Conservation (phyloP, 2,113 vertebrate genomes). For the Trematocara nigrifrons region DNA sequence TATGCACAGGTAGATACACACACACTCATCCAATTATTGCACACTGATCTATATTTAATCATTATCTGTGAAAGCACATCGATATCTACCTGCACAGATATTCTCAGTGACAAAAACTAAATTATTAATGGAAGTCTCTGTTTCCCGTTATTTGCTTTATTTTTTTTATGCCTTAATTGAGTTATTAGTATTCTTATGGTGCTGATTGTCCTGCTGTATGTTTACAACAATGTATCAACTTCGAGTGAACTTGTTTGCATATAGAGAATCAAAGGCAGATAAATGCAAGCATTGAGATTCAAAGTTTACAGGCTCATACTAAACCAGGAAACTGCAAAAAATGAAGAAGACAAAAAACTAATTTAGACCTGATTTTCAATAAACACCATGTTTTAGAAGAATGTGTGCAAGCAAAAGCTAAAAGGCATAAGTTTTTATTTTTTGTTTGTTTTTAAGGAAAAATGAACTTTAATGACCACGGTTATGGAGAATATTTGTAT, state of each 20-base stretch:
- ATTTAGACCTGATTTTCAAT: not conserved
- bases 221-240: constrained; percentile 56
- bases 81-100: constrained; percentile 63
- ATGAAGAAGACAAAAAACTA: not conserved
- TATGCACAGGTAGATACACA: constrained; percentile 22
- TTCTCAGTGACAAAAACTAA: constrained; percentile 48
- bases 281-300: constrained; percentile 44
- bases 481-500: not conserved
- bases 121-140: not conserved
- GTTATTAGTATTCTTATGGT: constrained; percentile 46
- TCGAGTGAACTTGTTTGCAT: constrained; percentile 25
- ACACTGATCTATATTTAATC: constrained; percentile 41
- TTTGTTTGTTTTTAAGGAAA: not conserved
- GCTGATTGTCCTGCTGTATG: constrained; percentile 65
- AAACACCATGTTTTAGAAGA: constrained; percentile 20
- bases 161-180: constrained; percentile 64
- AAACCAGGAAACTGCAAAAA: constrained; percentile 42
- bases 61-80: constrained; percentile 67
- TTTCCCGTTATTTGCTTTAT: constrained; percentile 7
- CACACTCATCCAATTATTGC: not conserved
- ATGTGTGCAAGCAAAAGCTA: not conserved
- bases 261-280: not conserved
- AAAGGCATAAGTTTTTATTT: constrained; percentile 37
- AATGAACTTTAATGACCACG: not conserved
- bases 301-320: constrained; percentile 57